Percentiles rank a stretch among this genome's conserved stretches.
phyloP scores from a whole-genome alignment of 1,140 invertebrate genomes.

The Neodiprion pinetum region DNA sequence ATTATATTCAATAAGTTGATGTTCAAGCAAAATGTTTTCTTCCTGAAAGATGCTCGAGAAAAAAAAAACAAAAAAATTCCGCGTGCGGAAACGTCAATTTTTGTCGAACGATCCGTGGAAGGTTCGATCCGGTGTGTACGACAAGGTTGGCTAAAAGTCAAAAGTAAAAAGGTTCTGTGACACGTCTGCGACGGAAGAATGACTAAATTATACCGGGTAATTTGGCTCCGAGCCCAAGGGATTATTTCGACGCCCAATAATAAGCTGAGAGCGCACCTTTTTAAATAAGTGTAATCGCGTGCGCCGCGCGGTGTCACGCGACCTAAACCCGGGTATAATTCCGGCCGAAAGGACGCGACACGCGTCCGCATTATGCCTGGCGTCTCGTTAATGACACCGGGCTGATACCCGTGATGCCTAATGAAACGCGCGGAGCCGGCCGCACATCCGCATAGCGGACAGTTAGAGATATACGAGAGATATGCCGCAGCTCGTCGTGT shows the following conservation, averaged over 20 bases:
- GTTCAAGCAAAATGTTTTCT: too few species aligned
- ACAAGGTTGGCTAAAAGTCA: too few species aligned
- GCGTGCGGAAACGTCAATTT: too few species aligned
- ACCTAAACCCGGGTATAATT: background rate
- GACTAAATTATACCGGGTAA: background rate
- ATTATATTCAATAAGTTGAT: too few species aligned
- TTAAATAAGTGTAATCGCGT: slow-evolving; percentile 11
- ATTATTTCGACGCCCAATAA: slow-evolving; percentile 8
- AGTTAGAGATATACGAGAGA: background rate
- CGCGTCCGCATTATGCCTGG: too few species aligned
- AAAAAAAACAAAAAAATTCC: too few species aligned
- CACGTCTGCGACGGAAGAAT: background rate
- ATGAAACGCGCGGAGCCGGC: slow-evolving; percentile 3
- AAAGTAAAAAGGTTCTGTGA: too few species aligned
- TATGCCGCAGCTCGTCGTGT: too few species aligned
- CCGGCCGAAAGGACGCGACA: background rate
- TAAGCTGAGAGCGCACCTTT: background rate
- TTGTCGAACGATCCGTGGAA: too few species aligned
- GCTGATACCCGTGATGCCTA: background rate
- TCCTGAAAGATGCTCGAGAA: too few species aligned
- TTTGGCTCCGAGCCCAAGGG: background rate
- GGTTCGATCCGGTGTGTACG: too few species aligned
- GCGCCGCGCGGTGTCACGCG: slow-evolving; percentile 7
- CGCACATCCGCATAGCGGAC: slow-evolving; percentile 2
- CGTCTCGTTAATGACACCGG: slow-evolving; percentile 2